These are phyloP conservation scores for Darevskia mixta DNA, from an alignment of 2,797 vertebrate genomes.

Conservation along the genomic window DNA sequence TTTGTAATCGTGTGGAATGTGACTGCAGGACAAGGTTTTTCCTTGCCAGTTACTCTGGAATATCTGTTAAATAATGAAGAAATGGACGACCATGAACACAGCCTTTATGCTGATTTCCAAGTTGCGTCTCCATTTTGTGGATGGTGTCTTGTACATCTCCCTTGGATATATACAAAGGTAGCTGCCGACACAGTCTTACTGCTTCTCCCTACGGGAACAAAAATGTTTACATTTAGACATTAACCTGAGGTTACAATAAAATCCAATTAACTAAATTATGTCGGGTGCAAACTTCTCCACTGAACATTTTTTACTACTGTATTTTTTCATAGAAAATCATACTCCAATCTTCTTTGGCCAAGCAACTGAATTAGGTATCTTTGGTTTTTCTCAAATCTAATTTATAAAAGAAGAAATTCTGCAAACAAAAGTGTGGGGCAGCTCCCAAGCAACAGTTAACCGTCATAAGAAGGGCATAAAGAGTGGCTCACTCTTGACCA, in stretches of 20 bases:
- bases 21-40: slow-evolving; percentile 60
- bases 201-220: slow-evolving; percentile 88
- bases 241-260: slow-evolving; percentile 29
- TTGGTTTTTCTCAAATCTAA: neutral
- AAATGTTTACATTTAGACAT: slow-evolving; percentile 54
- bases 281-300: neutral
- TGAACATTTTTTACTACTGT: neutral
- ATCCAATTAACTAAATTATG: neutral
- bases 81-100: slow-evolving; percentile 94
- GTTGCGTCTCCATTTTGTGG: slow-evolving; percentile 85
- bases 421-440: neutral
- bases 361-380: neutral
- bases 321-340: neutral
- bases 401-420: neutral
- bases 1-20: slow-evolving; percentile 55
- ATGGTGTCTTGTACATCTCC: slow-evolving; percentile 89
- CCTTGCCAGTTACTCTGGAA: slow-evolving; percentile 80
- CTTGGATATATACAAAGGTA: slow-evolving; percentile 86
- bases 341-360: neutral
- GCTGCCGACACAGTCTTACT: slow-evolving; percentile 89
- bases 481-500: neutral
- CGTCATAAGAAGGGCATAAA: neutral
- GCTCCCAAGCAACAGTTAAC: neutral
- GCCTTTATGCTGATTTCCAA: slow-evolving; percentile 79
- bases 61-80: slow-evolving; percentile 86